Percentiles rank a stretch among this genome's conserved stretches.
These are phyloP conservation scores for Pseudoatta argentina DNA, from an alignment of 1,140 invertebrate genomes.

Conservation along the genomic window DNA sequence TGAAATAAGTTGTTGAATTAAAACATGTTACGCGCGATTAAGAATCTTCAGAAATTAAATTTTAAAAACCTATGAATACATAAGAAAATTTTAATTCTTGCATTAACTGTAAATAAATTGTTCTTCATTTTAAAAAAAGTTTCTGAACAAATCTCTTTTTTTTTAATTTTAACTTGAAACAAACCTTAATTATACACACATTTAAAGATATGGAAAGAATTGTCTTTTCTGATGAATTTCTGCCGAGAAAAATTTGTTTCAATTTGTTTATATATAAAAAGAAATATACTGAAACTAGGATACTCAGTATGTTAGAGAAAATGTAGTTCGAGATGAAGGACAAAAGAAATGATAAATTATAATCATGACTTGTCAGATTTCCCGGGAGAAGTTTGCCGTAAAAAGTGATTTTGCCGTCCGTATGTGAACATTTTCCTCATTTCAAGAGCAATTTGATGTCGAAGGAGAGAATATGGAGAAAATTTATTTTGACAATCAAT, in stretches of 20 bases:
- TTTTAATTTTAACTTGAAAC: background rate
- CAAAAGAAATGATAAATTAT: conserved; percentile 40
- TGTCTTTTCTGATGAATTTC: background rate
- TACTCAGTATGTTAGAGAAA: background rate
- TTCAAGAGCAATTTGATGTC: conserved; percentile 11
- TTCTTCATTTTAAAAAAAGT: background rate
- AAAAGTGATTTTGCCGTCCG: conserved; percentile 25
- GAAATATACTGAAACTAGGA: conserved; percentile 7
- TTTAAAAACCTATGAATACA: background rate
- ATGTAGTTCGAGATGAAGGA: background rate
- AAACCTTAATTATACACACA: background rate
- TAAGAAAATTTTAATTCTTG: background rate
- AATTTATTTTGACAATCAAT: conserved; percentile 23
- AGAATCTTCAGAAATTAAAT: background rate
- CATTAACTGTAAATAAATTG: background rate
- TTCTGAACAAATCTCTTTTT: background rate
- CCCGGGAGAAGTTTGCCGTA: conserved; percentile 16
- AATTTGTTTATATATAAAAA: background rate
- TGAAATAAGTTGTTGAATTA: background rate
- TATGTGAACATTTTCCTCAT: conserved; percentile 22
- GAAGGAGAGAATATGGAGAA: background rate
- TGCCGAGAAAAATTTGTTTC: background rate
- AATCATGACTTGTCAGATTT: conserved; percentile 48
- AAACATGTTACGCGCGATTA: background rate
- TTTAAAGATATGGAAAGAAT: background rate